Base-by-base conservation (phyloP, 2,888 invertebrate genomes). In the Eupithecia abbreviata region DNA sequence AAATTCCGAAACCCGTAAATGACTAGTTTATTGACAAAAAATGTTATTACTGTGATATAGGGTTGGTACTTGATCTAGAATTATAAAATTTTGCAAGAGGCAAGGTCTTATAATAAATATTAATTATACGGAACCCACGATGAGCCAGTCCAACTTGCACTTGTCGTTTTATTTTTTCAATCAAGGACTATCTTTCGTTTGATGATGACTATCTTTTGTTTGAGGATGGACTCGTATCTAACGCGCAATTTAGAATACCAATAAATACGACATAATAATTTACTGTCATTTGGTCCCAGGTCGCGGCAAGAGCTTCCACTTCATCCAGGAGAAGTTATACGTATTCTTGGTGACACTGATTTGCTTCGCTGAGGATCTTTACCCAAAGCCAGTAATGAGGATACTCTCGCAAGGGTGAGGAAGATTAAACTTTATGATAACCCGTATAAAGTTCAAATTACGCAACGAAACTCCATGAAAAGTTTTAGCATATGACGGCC, bases 331-430 rank as follows among this genome's bases (percentile, higher is more conserved):
- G 85, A 95, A 95, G 84, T 93, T 93, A 82, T 95, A 95, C 77
- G 95, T 94, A 45, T 95, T 95, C 78, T 87, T 94, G 75, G 95
- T 96, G 67, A 96, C 95, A 77, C 92, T 96, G 76, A 92, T 95
- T 77, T 96, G 96, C 84, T 88, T 89, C 49, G 96, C 96, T 0
- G 95, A 96, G 86, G 95, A 96, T 41, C 91, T 96, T 74, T 96
- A 95, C 84, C 96, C 96, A 0, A 94, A 93, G 83, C 96, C 96
- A 0, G 90, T 92, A 67, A 93, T 96, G 90, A 91, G 89, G 62
- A 95, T 96, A 80, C 88, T 93, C 62, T 91, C 93, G 30, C 89
- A 90, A 79, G 91, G 93, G 95, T 95, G 55, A 81, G 90, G 90
- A 72, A 45, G 12, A 65, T 12, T 13, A 12, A 41, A 41, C 41